Conservation (phyloP, 1,140 invertebrate genomes). For the Caenorhabditis tropicalis region DNA sequence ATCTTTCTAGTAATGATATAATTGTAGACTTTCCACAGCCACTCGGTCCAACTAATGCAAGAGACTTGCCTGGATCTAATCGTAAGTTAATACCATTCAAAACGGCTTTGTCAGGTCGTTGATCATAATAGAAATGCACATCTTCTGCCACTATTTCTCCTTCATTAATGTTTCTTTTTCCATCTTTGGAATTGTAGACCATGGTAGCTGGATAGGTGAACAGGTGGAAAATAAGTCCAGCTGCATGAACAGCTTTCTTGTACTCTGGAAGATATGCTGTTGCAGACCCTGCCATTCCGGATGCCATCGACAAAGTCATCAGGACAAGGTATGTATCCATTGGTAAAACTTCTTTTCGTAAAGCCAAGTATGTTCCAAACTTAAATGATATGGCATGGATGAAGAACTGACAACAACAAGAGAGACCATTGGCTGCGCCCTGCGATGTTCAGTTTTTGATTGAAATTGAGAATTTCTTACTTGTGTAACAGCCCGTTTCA, state of each 20-base stretch:
- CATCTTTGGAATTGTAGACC: neutral
- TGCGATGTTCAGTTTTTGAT: neutral
- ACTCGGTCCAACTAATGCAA: neutral
- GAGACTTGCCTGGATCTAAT: neutral
- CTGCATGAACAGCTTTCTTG: conserved; percentile 72
- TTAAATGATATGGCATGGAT: conserved; percentile 65
- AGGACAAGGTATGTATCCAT: conserved; percentile 67
- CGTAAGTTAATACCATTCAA: neutral
- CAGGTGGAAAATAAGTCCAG: conserved; percentile 53
- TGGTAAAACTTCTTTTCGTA: conserved; percentile 74
- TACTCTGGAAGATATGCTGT: conserved; percentile 73
- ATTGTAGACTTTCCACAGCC: neutral
- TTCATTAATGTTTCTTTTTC: neutral
- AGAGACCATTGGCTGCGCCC: neutral
- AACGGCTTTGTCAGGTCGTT: neutral
- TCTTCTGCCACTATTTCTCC: neutral
- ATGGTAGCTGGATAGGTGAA: neutral
- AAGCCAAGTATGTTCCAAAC: conserved; percentile 73
- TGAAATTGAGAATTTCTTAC: neutral
- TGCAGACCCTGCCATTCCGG: conserved; percentile 67
- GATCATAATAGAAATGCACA: neutral
- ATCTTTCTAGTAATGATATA: neutral
- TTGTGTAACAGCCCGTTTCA: conserved; percentile 55
- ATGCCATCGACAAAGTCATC: conserved; percentile 62
- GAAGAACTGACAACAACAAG: conserved; percentile 24